Percentiles rank a stretch among this genome's conserved stretches.
Conservation (phyloP, 2,113 vertebrate species). For the Saguinus midas region DNA sequence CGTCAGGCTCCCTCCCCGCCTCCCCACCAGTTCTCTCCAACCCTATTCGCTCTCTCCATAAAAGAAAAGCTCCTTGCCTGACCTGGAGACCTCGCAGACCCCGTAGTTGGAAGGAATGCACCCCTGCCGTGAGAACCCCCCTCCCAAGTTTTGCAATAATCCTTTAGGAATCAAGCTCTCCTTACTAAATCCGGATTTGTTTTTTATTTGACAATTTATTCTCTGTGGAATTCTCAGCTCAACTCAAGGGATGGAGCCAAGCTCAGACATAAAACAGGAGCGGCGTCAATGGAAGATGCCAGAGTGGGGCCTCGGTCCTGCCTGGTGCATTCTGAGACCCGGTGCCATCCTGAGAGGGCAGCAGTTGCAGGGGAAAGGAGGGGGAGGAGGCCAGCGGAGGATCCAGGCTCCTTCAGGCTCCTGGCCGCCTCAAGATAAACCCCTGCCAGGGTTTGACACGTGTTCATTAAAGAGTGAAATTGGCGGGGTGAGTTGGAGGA, state of each 20-base stretch:
- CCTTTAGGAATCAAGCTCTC: not conserved
- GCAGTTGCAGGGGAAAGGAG: not conserved
- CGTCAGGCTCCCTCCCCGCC: accelerated
- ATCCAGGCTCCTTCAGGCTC: not conserved
- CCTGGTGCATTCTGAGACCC: not conserved
- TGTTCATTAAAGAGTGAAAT: accelerated
- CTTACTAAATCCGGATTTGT: not conserved
- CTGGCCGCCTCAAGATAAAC: not conserved
- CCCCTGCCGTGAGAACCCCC: accelerated
- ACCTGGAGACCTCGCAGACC: accelerated
- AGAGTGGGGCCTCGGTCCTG: not conserved
- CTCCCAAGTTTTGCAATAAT: too few relatives aligned
- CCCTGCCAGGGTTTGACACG: too few relatives aligned
- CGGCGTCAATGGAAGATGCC: too few relatives aligned
- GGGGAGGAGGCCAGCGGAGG: accelerated
- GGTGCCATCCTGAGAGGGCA: accelerated
- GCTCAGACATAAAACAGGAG: not conserved
- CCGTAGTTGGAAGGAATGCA: not conserved
- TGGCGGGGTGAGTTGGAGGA: accelerated
- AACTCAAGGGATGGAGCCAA: not conserved
- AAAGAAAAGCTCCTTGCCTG: not conserved
- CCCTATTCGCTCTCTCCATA: too few relatives aligned
- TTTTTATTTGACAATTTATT: not conserved
- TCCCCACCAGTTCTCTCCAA: not conserved
- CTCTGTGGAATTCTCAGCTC: not conserved